Evolutionary conservation across 2,888 invertebrate genomes (phyloP), one percentile per base, ranked within the genome.

Genomic region (Temnothorax rugatulus): DNA sequence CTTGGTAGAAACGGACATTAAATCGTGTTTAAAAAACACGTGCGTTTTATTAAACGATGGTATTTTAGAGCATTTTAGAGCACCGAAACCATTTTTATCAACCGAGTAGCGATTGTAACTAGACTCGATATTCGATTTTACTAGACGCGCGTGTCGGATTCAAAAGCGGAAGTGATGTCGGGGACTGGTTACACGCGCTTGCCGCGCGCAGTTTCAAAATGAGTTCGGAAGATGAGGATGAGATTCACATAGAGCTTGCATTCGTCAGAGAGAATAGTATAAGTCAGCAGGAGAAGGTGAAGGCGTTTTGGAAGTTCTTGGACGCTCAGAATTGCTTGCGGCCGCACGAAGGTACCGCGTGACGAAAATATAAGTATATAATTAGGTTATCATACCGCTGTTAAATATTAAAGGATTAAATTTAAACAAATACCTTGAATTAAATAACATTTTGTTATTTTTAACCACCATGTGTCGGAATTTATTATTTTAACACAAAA

Each of bases 271-370:
- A 25, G 8, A n/a, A 47, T 0, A 88, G 83, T 52, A 13, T 13
- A 3, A 88, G 84, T 73, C 73, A 84, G 34, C 66, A 47, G 54
- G 25, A 38, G 1, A 91, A 92, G 66, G 75, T 88, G 13, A 89
- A 82, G 61, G 84, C 88, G 1, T 90, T 92, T 54, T 92, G 91
- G 92, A 87, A 88, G n/a, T 90, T 87, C n/a, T 21, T 92, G n/a
- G 89, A 91, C 4, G 15, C 66, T 8, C 83, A 86, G 34, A 68
- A 76, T 7, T 44, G 73, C 13, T 38, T 92, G 15, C 69, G 86
- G 54, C 88, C 89, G 8, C 86, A 79, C 1, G 9, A 9, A 47
- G 71, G 79, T 79, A 79, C 54, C 5, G 3, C 8, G 15, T 38
- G 44, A 38, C 1, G 18, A 41, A 44, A n/a, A 47, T 21, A 68